phyloP scores from a whole-genome alignment of 2,113 vertebrate species.

The Colaptes auratus region DNA sequence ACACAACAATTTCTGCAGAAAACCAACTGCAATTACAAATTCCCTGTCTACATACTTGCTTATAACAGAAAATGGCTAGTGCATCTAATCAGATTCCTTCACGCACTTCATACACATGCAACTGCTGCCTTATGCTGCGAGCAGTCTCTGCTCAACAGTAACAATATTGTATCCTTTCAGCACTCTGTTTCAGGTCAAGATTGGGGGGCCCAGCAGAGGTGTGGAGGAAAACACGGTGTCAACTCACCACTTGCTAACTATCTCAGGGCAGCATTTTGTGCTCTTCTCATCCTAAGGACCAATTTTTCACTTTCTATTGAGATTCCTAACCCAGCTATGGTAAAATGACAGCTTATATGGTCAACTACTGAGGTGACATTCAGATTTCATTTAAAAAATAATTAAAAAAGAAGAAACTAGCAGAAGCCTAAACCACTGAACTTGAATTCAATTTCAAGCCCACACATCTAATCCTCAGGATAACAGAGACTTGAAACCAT shows the following conservation, averaged over 20 bases:
- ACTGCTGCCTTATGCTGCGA: background rate
- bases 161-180: background rate
- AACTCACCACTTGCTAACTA: constrained; percentile 5
- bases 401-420: background rate
- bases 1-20: constrained; percentile 11
- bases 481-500: constrained; percentile 12
- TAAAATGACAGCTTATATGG: background rate
- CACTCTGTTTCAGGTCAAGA: background rate
- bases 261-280: background rate
- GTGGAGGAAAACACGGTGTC: background rate
- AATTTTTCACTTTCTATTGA: background rate
- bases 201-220: background rate
- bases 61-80: background rate
- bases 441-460: background rate
- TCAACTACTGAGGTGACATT: background rate
- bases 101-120: background rate
- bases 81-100: background rate
- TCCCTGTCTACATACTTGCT: background rate
- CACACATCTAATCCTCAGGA: background rate
- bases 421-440: background rate
- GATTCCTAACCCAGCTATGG: background rate
- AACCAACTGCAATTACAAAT: background rate
- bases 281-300: background rate
- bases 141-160: background rate
- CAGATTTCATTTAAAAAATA: background rate